A percentile compares a stretch with the other conserved stretches of the same genome.
Evolutionary conservation across 2,797 vertebrate species (phyloP).

Genomic region (Oreochromis grahami): DNA sequence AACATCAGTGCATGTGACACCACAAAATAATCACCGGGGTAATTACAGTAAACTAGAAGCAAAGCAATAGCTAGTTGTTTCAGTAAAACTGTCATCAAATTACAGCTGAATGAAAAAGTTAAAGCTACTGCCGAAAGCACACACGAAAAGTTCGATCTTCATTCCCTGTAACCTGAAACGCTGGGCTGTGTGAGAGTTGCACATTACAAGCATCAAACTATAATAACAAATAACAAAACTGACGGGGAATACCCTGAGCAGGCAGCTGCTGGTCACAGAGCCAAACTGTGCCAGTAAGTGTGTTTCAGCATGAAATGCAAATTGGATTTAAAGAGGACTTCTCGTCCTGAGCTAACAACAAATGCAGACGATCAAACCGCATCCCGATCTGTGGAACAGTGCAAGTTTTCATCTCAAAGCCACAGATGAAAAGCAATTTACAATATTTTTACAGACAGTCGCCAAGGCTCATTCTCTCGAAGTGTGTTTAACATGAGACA

Average conservation of each 20-base stretch:
- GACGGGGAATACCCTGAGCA: slow-evolving; percentile 1
- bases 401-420: not conserved
- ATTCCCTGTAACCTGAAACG: not conserved
- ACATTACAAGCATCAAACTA: not conserved
- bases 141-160: not conserved
- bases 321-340: slow-evolving; percentile 6
- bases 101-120: not conserved
- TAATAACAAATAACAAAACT: not conserved
- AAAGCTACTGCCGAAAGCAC: not conserved
- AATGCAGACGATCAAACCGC: not conserved
- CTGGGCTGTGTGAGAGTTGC: not conserved
- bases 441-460: not conserved
- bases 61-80: not conserved
- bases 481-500: not conserved
- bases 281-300: slow-evolving; percentile 4
- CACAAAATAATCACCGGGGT: not conserved
- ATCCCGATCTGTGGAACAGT: not conserved
- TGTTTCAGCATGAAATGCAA: slow-evolving; percentile 21
- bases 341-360: not conserved
- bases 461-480: not conserved
- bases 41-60: not conserved
- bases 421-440: not conserved
- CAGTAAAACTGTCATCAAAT: not conserved
- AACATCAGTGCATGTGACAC: not conserved
- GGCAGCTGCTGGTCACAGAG: slow-evolving; percentile 8